Conservation (phyloP, 2,888 invertebrate species). For the Platynereis dumerilii region DNA sequence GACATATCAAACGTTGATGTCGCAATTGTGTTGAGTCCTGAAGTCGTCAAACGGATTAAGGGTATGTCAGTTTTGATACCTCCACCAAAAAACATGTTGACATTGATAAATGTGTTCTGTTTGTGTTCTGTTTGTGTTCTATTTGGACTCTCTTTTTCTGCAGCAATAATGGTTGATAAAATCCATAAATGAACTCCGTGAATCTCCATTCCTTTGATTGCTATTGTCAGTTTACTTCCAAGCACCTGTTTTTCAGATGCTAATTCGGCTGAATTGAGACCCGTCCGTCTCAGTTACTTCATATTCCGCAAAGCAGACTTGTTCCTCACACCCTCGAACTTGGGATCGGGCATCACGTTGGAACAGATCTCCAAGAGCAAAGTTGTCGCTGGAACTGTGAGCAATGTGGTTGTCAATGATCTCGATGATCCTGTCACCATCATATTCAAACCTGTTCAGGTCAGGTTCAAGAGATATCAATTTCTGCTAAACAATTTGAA, state of each 20-base stretch:
- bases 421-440: background rate
- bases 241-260: background rate
- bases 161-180: too few species aligned
- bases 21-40: too few species aligned
- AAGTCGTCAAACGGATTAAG: too few species aligned
- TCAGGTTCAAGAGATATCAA: background rate
- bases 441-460: background rate
- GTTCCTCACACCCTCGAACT: background rate
- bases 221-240: too few species aligned
- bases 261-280: background rate
- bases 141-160: too few species aligned
- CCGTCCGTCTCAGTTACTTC: background rate
- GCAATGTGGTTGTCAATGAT: background rate
- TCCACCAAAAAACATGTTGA: too few species aligned
- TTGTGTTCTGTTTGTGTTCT: too few species aligned
- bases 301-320: background rate
- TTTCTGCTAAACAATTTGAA: background rate
- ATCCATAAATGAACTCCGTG: too few species aligned
- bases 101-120: too few species aligned
- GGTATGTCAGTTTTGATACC: too few species aligned
- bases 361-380: conserved; percentile 3
- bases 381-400: background rate
- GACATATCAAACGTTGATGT: too few species aligned
- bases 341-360: background rate
- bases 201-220: too few species aligned